Base-by-base conservation (phyloP, 2,888 invertebrate genomes). In the Troides oblongomaculatus region DNA sequence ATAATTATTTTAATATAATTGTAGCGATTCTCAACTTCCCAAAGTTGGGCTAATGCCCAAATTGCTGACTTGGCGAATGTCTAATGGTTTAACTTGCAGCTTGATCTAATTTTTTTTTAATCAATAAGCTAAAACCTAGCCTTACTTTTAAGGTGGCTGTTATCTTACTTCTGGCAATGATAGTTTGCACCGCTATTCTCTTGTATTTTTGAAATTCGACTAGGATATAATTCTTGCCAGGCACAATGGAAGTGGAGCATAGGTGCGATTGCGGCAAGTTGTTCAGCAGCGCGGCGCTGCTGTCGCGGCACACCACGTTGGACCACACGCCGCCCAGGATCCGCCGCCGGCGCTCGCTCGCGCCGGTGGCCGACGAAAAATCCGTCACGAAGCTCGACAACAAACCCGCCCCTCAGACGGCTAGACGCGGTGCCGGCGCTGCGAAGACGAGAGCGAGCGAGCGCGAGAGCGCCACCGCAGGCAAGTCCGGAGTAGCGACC, bases 261-360 rank as follows among this genome's bases (percentile, higher is more conserved):
- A 89, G 94, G 1, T 93, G 93, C 74, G 93, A 93, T 78, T 93
- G 93, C 74, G 93, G 93, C 0, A 87, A 90, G 77, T 72, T 89
- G 72, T 93, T 93, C 80, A 86, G 87, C 68, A 90, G 89, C 77
- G 92, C 88, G 18, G 90, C 90, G 39, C 74, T 93, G 25, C 75
- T 93, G 71, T 75, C 87, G 71, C 85, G 92, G 68, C 93, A 93
- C 84, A 86, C 91, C 1, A 80, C 84, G 18, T 82, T 92, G 0
- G 94, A 90, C 72, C 93, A 93, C 84, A 93, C 93, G 23, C 93
- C 93, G 73, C 93, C 92, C 77, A 85, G 93, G 73, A 84, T 89
- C 76, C 87, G 93, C 58, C 86, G 88, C 59, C 84, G 88, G 58
- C 87, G 91, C 72, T 81, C 84, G 12, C 84, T 88, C 4, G 84